phyloP scores from a whole-genome alignment of 2,888 invertebrate genomes.

The Lasius fuliginosus region DNA sequence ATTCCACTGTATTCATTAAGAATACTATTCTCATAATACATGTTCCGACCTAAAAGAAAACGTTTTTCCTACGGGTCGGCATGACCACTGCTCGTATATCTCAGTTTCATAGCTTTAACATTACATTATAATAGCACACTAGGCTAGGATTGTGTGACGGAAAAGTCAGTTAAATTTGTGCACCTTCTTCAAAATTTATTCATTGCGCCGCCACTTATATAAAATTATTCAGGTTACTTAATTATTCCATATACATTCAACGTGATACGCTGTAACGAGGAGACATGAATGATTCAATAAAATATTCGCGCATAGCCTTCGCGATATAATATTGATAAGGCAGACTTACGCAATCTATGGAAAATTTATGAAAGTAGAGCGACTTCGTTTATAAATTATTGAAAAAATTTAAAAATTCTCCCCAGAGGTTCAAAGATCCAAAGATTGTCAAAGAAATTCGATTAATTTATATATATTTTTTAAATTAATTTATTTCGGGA shows the following conservation, averaged over 20 bases:
- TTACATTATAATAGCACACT: conserved; percentile 20
- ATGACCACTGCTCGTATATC: conserved; percentile 20
- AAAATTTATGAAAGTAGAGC: conserved; percentile 20
- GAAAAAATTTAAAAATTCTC: background rate
- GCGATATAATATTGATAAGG: conserved; percentile 17
- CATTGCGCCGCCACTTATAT: background rate
- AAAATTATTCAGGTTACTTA: background rate
- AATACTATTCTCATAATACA: conserved; percentile 29
- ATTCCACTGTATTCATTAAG: conserved; percentile 3
- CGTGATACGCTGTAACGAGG: background rate
- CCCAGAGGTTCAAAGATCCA: background rate
- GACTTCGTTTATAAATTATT: background rate
- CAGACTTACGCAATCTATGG: conserved; percentile 6
- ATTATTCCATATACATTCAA: conserved; percentile 18
- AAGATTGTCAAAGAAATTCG: conserved; percentile 2
- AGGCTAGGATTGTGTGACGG: background rate
- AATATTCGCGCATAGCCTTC: conserved; percentile 8
- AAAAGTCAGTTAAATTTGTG: conserved; percentile 21
- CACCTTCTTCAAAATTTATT: background rate
- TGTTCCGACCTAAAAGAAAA: conserved; percentile 21
- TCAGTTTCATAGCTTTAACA: conserved; percentile 21
- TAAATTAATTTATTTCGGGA: conserved; percentile 3
- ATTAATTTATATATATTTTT: background rate
- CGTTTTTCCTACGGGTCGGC: conserved; percentile 7
- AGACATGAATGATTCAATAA: background rate